Percentiles rank a stretch among this genome's conserved stretches.
Conservation (phyloP, 23 tunicate species). For the Trididemnum nubilum region DNA sequence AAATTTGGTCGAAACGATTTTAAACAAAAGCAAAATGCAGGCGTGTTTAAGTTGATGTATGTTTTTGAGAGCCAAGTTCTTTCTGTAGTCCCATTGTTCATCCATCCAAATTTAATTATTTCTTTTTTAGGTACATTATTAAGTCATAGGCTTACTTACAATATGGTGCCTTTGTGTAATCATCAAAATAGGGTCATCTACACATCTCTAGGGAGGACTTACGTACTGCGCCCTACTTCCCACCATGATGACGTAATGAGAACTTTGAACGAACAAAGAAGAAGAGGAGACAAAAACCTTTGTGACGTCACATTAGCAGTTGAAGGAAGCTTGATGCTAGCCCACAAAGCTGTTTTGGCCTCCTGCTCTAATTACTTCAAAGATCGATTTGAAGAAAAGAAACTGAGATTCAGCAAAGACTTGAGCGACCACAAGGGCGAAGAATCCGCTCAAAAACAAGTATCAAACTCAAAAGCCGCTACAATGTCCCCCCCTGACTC, state of each 20-base stretch:
- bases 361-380: slow-evolving; percentile 23
- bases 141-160: too few relatives aligned
- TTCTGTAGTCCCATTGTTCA: too few relatives aligned
- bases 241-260: slow-evolving; percentile 17
- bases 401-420: not conserved
- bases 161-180: not conserved
- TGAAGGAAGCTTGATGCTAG: slow-evolving; percentile 4
- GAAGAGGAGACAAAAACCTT: not conserved
- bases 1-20: too few relatives aligned
- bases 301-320: slow-evolving; percentile 49
- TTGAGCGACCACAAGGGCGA: not conserved
- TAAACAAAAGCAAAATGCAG: too few relatives aligned
- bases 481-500: slow-evolving; percentile 5
- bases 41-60: too few relatives aligned
- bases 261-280: slow-evolving; percentile 24
- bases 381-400: slow-evolving; percentile 13
- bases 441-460: not conserved
- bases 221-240: not conserved
- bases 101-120: too few relatives aligned
- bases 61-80: too few relatives aligned
- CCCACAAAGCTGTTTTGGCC: slow-evolving; percentile 41
- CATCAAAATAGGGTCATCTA: not conserved
- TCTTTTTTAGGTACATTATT: too few relatives aligned
- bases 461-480: not conserved
- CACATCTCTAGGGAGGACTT: not conserved